These are phyloP conservation scores for Bombyx mori DNA, from an alignment of 1,140 invertebrate genomes.

Conservation along the genomic window DNA sequence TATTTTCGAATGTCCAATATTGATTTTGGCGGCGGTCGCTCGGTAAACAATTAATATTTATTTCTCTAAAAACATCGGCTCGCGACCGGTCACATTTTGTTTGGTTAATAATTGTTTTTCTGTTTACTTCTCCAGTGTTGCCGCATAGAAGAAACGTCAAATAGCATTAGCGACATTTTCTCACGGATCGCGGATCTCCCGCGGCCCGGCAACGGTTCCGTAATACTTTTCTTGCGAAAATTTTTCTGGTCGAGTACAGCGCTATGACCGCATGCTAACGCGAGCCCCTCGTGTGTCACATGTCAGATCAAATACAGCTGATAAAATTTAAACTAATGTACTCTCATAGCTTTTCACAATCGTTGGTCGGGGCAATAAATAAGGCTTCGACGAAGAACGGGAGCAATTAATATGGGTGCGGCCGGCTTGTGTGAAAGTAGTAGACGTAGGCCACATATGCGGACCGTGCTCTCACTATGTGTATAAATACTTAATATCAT, in stretches of 20 bases:
- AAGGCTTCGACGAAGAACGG: constrained; percentile 66
- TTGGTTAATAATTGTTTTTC: constrained; percentile 65
- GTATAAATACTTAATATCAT: neutral
- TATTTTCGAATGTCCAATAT: constrained; percentile 70
- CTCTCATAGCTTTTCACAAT: constrained; percentile 64
- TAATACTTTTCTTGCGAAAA: constrained; percentile 28
- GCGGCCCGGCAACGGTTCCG: constrained; percentile 10
- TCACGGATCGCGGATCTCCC: constrained; percentile 25
- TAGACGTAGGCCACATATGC: constrained; percentile 41
- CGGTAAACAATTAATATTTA: constrained; percentile 65
- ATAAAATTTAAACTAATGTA: constrained; percentile 63
- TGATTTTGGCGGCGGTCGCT: constrained; percentile 62
- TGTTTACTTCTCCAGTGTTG: constrained; percentile 54
- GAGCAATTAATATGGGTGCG: constrained; percentile 70
- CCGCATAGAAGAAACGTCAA: constrained; percentile 42
- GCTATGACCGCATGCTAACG: constrained; percentile 12
- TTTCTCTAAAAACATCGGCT: constrained; percentile 66
- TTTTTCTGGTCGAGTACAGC: constrained; percentile 10
- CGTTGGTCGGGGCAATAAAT: constrained; percentile 60
- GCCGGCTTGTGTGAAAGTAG: constrained; percentile 59
- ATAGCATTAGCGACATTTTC: constrained; percentile 42
- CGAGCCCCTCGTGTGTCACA: constrained; percentile 38
- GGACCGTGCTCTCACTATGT: constrained; percentile 12
- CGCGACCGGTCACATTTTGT: constrained; percentile 63
- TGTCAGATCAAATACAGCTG: constrained; percentile 51